phyloP scores from a whole-genome alignment of 2,113 vertebrate genomes.

The Neotragus pygmaeus region DNA sequence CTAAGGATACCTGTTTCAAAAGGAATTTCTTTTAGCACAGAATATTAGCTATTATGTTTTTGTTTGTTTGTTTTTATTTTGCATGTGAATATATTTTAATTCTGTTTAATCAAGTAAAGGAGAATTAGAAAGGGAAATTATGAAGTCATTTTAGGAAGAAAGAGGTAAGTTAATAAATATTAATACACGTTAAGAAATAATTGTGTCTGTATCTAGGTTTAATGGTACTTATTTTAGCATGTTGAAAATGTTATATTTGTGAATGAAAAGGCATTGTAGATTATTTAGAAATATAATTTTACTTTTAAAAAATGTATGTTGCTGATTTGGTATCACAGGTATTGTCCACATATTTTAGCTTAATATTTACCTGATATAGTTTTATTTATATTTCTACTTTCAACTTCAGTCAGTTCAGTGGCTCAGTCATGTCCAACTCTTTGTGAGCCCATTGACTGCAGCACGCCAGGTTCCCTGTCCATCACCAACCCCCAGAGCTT shows the following conservation, averaged over 20 bases:
- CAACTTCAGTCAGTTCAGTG: not conserved
- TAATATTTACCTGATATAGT: not conserved
- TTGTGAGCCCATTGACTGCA: not conserved
- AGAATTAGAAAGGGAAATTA: not conserved
- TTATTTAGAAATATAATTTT: not conserved
- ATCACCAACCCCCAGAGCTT: not conserved
- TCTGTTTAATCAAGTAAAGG: not conserved
- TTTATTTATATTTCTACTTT: not conserved
- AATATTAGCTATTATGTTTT: not conserved
- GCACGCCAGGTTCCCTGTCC: not conserved
- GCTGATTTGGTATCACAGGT: not conserved
- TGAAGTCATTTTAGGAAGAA: not conserved
- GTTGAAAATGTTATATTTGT: not conserved
- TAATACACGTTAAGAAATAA: not conserved
- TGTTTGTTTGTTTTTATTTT: not conserved
- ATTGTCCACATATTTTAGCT: not conserved
- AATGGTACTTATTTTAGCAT: not conserved
- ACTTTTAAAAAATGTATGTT: not conserved
- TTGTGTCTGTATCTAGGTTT: not conserved
- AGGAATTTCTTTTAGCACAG: not conserved
- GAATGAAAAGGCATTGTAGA: not conserved
- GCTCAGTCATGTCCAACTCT: not conserved
- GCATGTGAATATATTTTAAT: not conserved
- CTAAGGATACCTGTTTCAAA: not conserved
- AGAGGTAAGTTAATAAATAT: not conserved